Base-by-base conservation (phyloP, 1,140 invertebrate species). In the Caenorhabditis remanei region DNA sequence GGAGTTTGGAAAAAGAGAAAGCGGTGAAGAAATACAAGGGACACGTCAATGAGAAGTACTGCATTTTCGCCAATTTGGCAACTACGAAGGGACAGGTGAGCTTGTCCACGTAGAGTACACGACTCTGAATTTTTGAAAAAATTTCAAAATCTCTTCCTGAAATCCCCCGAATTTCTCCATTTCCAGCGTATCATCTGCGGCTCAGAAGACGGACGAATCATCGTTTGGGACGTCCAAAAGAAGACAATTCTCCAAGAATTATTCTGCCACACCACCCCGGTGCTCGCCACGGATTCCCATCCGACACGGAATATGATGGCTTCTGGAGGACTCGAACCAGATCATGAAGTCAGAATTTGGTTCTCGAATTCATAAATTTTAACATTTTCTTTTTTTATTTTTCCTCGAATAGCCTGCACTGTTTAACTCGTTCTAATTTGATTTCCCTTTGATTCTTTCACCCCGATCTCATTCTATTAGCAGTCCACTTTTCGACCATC, bases 31-130 rank as follows among this genome's bases (percentile, higher is more conserved):
- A 97, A 0, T 99, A 99, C 90, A 96, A 96, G 0, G 98, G 98
- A 0, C 98, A 99, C 93, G 96, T 96, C 93, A 99, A 99, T 94
- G 97, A 99, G 94, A 99, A 99, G 93, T 99, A 99, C 93, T 99
- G 98, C 93, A 98, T 99, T 93, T 99, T 99, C 94, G 98, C 98
- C 40, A 99, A 99, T 94, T 99, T 99, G 93, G 99, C 98, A 84
- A 97, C 99, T 5, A 99, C 98, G 58, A 98, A 98, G 87, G 98
- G 98, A 93, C 99, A 99, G n/a, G 71, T 79, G 53, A 50, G 40
- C 24, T 24, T n/a, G 32, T 32, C 32, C 32, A 32, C 32, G 32
- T 32, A 2, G 32, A 32, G 7, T 65, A 7, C 7, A 65, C 24
- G 8, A 40, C 40, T 13, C n/a, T 65, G 24, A 32, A 13, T 53